A percentile compares a stretch with the other conserved stretches of the same genome.
These are phyloP conservation scores for Scytalopus superciliaris DNA, from an alignment of 2,113 vertebrate species.

Conservation along the genomic window DNA sequence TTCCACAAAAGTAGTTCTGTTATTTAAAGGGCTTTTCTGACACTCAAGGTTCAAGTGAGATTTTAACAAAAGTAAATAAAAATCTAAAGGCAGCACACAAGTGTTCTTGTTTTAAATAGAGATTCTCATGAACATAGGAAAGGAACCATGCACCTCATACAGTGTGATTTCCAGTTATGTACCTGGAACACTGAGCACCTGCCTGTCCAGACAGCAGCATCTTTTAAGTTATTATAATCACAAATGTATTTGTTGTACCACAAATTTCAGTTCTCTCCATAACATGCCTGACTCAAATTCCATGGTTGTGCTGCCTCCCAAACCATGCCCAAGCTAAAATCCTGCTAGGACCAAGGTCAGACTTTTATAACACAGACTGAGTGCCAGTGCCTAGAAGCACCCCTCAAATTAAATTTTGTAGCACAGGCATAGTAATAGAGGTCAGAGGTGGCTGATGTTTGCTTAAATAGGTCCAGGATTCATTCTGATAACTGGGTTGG, in stretches of 20 bases:
- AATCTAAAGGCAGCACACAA: background rate
- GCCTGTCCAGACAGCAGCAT: background rate
- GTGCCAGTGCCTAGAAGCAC: background rate
- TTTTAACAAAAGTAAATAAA: background rate
- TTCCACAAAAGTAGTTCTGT: background rate
- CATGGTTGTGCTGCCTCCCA: background rate
- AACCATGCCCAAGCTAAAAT: background rate
- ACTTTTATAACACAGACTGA: background rate
- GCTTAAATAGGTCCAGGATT: background rate
- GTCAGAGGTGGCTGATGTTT: background rate
- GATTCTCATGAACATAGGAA: background rate
- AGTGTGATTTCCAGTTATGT: background rate
- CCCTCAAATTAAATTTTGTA: background rate
- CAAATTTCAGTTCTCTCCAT: background rate
- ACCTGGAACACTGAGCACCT: fast-evolving
- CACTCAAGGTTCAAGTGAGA: background rate
- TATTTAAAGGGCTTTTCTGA: background rate
- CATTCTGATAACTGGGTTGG: background rate
- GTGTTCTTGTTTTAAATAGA: background rate
- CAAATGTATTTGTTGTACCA: background rate
- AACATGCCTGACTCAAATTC: fast-evolving
- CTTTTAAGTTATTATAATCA: background rate
- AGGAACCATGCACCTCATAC: background rate
- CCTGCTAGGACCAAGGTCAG: background rate
- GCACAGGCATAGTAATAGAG: background rate